Conservation (phyloP, 2,113 vertebrate genomes). For the Ptychochromis oligacanthus region DNA sequence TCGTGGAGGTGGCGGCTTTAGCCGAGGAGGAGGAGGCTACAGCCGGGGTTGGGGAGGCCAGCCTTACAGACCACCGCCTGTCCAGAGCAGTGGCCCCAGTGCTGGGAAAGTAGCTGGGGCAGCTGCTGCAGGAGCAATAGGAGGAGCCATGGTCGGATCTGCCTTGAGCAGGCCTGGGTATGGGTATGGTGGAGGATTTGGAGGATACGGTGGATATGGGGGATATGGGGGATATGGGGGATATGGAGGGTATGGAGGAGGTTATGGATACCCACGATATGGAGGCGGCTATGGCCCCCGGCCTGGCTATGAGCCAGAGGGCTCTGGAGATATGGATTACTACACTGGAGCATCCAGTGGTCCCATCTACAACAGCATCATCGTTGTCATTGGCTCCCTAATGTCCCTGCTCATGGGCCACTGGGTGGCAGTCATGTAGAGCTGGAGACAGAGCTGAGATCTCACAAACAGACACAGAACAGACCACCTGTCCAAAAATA, state of each 20-base stretch:
- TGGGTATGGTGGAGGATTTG: constrained; percentile 47
- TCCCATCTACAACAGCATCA: constrained; percentile 67
- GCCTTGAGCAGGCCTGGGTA: constrained; percentile 76
- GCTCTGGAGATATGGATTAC: constrained; percentile 72
- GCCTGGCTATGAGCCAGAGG: constrained; percentile 66
- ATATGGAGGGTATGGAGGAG: constrained; percentile 30
- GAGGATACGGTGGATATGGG: constrained; percentile 41
- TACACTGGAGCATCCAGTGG: constrained; percentile 65
- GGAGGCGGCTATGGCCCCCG: constrained; percentile 46
- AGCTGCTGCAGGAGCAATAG: constrained; percentile 77
- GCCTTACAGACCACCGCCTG: constrained; percentile 53
- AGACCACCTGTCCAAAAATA: neutral
- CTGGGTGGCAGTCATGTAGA: constrained; percentile 66
- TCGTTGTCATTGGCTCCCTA: constrained; percentile 70
- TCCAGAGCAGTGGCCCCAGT: constrained; percentile 68
- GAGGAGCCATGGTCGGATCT: constrained; percentile 78
- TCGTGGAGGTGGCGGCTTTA: constrained; percentile 36
- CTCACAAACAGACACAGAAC: neutral
- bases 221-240: constrained; percentile 49
- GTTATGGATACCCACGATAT: constrained; percentile 30
- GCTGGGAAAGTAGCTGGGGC: constrained; percentile 78
- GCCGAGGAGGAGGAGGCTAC: constrained; percentile 46
- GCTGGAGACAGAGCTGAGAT: neutral
- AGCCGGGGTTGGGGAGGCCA: constrained; percentile 48
- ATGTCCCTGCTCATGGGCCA: constrained; percentile 66